Base-by-base conservation (phyloP, 2,888 invertebrate species). In the Drosophila bunnanda region DNA sequence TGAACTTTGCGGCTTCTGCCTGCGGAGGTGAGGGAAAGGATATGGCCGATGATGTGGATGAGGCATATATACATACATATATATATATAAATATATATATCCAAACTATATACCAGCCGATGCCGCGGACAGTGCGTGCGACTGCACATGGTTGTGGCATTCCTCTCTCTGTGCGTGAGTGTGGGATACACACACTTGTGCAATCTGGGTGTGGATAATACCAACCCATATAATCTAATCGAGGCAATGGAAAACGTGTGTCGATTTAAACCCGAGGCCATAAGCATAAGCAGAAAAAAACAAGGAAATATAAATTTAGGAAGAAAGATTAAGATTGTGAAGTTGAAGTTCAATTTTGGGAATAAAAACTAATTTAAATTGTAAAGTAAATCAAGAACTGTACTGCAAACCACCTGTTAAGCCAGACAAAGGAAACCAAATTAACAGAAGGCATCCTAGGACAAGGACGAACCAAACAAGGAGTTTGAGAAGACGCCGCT, bases 211-310 rank as follows among this genome's bases (percentile, higher is more conserved):
- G 71, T 57, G 65, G 43, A 28, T 67, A 68, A 43, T 48, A 39
- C 46, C 50, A 22, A 52, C 44, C 56, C 38, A 61, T 65, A 75
- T 74, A 80, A 80, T 81, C 85, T 75, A 84, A 84, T 84, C 77
- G 84, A 34, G 66, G 65, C 80, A 75, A 84, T 72, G 79, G 65
- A 72, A 79, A 81, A 84, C 80, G 84, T 84, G 80, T 74, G 79
- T 60, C 75, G 76, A 81, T 79, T 79, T 60, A 60, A 58, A 60
- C 75, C 48, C 62, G 62, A 67, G 54, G 67, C 71, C 48, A 67
- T 81, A 77, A 79, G 84, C 65, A 80, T 74, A n/a, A n/a, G 50
- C 55, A 65, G 68, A 67, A 78, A 78, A 76, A 80, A 78, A 78
- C 78, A 80, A 69, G 74, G 67, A 30, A 41, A 32, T 59, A 76